Base-by-base conservation (phyloP, 2,888 invertebrate genomes). In the Tachina lurida region DNA sequence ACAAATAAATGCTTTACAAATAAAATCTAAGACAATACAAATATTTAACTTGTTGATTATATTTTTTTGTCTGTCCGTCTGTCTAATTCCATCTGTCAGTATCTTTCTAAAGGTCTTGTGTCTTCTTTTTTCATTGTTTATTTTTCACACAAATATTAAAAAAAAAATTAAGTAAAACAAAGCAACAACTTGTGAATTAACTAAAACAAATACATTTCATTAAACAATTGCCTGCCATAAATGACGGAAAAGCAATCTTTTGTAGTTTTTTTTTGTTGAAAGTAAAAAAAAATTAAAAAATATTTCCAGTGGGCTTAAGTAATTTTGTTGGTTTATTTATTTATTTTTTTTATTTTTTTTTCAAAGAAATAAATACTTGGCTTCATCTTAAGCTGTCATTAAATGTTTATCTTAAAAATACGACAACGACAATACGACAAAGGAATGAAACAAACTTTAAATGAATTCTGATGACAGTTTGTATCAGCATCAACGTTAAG, bases 391-490 rank as follows among this genome's bases (percentile, higher is more conserved):
- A 83, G 86, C 76, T 86, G 86, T 83, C 86, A 86, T 86, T 80
- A 76, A 86, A 80, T 86, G 79, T 86, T 86, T 86, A 86, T 86
- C 80, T 83, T 60, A 73, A 73, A 86, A 86, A 79, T 67, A 86
- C 82, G 75, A 81, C 67, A 47, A 79, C 78, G 70, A 63, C 60
- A 81, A 54, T 47, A 63, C 76, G 73, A 73, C 77, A 83, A 78
- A 67, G 65, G 58, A 56, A 76, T 71, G 65, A 73, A 73, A 54
- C 41, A 78, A 84, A 79, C 65, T 79, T 83, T 86, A 86, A 86
- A 80, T 83, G 86, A 86, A 86, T 86, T 86, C 86, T 86, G 86
- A 86, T 86, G 86, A 86, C 83, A 86, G 79, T 83, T 86, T 76
- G 83, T 80, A 86, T 86, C 83, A 86, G 79, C 79, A 76, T 86